Evolutionary conservation across 2,888 invertebrate genomes (phyloP).

Genomic region (Parnassius orleans): DNA sequence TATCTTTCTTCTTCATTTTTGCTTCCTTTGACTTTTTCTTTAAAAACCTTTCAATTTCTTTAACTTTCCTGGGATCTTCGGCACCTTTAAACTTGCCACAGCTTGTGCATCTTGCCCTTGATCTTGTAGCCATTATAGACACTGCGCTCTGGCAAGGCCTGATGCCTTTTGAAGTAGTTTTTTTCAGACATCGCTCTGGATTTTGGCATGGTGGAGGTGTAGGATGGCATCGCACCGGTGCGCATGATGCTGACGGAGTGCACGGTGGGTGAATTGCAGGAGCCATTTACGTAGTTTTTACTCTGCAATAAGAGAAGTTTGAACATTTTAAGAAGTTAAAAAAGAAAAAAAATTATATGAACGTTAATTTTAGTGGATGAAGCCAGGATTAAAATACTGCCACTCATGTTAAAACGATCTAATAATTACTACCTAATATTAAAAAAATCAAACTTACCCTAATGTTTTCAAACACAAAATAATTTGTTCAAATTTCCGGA

Average conservation of each 20-base stretch:
- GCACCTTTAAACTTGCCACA: slow-evolving; percentile 50
- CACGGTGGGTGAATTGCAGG: slow-evolving; percentile 66
- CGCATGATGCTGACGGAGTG: slow-evolving; percentile 63
- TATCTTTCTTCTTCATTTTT: slow-evolving; percentile 52
- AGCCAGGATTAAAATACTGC: slow-evolving; percentile 47
- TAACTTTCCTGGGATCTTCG: slow-evolving; percentile 40
- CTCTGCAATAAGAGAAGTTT: slow-evolving; percentile 18
- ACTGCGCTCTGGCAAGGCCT: slow-evolving; percentile 63
- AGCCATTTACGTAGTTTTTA: slow-evolving; percentile 44
- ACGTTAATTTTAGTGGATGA: slow-evolving; percentile 13
- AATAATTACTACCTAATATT: no score
- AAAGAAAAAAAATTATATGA: no score
- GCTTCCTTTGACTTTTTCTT: slow-evolving; percentile 55
- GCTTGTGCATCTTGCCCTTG: slow-evolving; percentile 48
- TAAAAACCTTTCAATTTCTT: slow-evolving; percentile 49
- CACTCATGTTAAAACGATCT: slow-evolving; percentile 27
- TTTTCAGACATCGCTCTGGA: slow-evolving; percentile 61
- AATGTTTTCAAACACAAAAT: slow-evolving; percentile 17
- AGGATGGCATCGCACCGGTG: slow-evolving; percentile 63
- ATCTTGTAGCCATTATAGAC: slow-evolving; percentile 61
- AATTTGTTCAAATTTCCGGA: slow-evolving; percentile 17
- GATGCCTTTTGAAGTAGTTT: slow-evolving; percentile 51
- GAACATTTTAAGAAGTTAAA: no score
- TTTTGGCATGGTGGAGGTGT: slow-evolving; percentile 58
- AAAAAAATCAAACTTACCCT: no score